Evolutionary conservation across 1,140 invertebrate species (phyloP), one percentile per base, ranked within the genome.

Genomic region (Eriocheir sinensis): DNA sequence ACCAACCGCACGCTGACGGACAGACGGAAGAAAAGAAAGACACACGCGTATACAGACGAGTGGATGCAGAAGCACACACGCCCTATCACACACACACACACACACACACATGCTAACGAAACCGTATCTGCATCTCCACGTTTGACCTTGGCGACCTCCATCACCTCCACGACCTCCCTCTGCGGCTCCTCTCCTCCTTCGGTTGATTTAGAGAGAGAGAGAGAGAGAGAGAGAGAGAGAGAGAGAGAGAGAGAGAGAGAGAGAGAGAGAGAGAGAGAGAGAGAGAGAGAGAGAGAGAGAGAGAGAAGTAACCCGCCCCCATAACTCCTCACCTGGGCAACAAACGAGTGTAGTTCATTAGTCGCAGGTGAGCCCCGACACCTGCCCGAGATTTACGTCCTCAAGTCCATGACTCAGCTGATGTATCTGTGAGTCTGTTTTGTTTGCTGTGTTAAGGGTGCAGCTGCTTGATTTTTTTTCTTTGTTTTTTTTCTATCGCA

Each of bases 321-420:
- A 90, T 90, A 90, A 90, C 60, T 90, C 53, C 53, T 90, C 89
- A 90, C 89, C 89, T 90, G 89, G 89, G 48, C 36, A 90, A 90
- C 89, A 30, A 38, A 90, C 48, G 89, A 90, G 32, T 27, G 8
- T 48, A 72, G n/a, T 90, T 72, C 89, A 90, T 90, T 72, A 90
- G 89, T 34, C 34, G 27, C 48, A 90, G 53, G 89, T 72, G 89
- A 27, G 36, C 72, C 48, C 44, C 48, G 34, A 30, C 89, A 48
- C 32, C 89, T 90, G 48, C 15, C 72, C 34, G 60, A 32, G 89
- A 60, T 90, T 72, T 90, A 90, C 89, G 89, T 90, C 34, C 21
- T 72, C 48, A 8, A 90, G 44, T 72, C 89, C 72, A 12, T 90
- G 36, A 90, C 72, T 90, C 89, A 44, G 34, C 2, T 21, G 38